A percentile compares a stretch with the other conserved stretches of the same genome.
These are phyloP conservation scores for Embidobia sp. DNA, from an alignment of 2,888 invertebrate genomes.

Conservation along the genomic window DNA sequence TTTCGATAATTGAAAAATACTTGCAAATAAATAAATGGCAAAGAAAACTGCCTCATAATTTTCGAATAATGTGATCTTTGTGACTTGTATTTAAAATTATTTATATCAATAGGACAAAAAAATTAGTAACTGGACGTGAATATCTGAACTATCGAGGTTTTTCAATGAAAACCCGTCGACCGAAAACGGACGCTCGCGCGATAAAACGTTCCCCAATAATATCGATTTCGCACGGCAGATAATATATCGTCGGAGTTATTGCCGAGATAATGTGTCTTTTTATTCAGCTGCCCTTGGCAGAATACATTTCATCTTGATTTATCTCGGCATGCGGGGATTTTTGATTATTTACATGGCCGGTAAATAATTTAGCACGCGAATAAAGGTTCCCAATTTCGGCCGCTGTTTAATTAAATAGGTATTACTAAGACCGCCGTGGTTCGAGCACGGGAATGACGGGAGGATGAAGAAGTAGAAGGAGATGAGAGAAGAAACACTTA, in stretches of 20 bases:
- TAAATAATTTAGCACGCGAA: conserved; percentile 25
- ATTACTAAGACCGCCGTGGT: neutral
- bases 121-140: too few species aligned
- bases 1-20: too few species aligned
- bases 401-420: conserved; percentile 12
- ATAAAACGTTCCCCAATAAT: conserved; percentile 47
- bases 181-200: conserved; percentile 10
- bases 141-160: conserved; percentile 1
- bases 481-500: conserved; percentile 43
- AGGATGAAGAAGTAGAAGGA: too few species aligned
- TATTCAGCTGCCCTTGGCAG: conserved; percentile 40
- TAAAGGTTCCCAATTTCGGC: neutral
- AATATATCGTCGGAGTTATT: conserved; percentile 51
- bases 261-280: conserved; percentile 53
- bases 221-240: conserved; percentile 43
- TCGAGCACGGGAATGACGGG: neutral
- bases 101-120: too few species aligned
- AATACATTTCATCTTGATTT: conserved; percentile 43
- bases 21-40: too few species aligned
- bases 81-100: too few species aligned
- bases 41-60: too few species aligned
- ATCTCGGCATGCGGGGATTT: conserved; percentile 12
- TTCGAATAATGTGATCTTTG: too few species aligned
- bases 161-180: conserved; percentile 20
- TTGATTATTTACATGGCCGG: conserved; percentile 36